These are phyloP conservation scores for Melospiza georgiana DNA, from an alignment of 2,113 vertebrate species.

Conservation along the genomic window DNA sequence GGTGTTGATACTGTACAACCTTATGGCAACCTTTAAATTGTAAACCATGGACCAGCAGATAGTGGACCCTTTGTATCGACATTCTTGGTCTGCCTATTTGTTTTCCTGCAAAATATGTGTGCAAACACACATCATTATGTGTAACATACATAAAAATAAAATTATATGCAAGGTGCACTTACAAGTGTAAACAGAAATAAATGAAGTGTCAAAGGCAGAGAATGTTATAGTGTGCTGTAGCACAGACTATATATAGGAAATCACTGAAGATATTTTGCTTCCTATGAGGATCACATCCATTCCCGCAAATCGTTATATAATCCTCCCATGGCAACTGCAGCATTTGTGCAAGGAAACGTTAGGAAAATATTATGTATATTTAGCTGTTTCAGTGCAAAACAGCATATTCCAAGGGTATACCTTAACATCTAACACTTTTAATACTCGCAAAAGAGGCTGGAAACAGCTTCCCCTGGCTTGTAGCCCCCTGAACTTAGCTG, in stretches of 20 bases:
- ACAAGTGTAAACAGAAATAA: background rate
- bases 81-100: background rate
- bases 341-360: background rate
- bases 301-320: background rate
- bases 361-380: background rate
- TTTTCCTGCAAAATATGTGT: background rate
- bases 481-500: background rate
- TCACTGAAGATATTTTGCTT: background rate
- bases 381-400: background rate
- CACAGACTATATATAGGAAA: background rate
- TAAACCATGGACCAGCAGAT: rapidly evolving
- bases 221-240: background rate
- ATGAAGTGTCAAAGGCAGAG: background rate
- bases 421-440: background rate
- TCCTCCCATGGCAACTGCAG: conserved; percentile 30
- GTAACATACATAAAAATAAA: background rate
- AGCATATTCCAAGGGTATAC: background rate
- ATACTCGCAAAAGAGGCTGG: background rate
- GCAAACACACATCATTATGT: too few relatives aligned
- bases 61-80: background rate
- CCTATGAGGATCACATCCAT: background rate
- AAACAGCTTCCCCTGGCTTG: background rate
- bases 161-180: background rate
- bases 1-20: background rate
- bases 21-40: background rate